Conservation (phyloP, 64 coral and sea anemone species). For the Acropora yongei region DNA sequence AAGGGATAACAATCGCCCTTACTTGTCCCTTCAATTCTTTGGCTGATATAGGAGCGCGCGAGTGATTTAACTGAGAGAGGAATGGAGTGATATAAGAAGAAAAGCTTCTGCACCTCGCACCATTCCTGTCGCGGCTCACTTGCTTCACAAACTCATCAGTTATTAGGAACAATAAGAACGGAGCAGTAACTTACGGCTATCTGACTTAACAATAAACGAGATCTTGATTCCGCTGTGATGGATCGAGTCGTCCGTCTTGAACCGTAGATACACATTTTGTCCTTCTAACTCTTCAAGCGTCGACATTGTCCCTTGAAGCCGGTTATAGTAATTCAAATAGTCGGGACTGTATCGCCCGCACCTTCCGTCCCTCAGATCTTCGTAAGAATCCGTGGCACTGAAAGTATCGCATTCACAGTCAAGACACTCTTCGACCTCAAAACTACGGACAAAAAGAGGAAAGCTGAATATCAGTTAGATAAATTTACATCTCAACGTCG, state of each 20-base stretch:
- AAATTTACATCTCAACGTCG: no score
- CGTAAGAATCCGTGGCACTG: background rate
- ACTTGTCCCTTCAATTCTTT: no score
- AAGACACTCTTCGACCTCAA: background rate
- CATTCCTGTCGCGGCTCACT: no score
- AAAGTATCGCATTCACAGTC: background rate
- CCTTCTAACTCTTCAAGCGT: accelerated
- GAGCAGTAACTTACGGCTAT: background rate
- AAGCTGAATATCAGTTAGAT: no score
- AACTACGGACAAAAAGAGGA: background rate
- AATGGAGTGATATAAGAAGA: no score
- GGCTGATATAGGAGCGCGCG: no score
- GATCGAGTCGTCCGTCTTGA: background rate
- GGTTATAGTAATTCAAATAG: background rate
- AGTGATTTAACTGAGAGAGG: no score
- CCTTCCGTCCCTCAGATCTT: background rate
- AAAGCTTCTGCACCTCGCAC: no score
- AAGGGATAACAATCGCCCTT: no score
- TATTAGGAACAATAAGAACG: no score
- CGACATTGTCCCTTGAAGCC: background rate
- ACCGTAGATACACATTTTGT: background rate
- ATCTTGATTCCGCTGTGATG: background rate
- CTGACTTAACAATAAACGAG: background rate
- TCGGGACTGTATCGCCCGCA: background rate
- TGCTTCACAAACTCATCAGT: no score